These are phyloP conservation scores for Mesorhabditis spiculigera DNA, from an alignment of 2,888 invertebrate genomes.

Conservation along the genomic window DNA sequence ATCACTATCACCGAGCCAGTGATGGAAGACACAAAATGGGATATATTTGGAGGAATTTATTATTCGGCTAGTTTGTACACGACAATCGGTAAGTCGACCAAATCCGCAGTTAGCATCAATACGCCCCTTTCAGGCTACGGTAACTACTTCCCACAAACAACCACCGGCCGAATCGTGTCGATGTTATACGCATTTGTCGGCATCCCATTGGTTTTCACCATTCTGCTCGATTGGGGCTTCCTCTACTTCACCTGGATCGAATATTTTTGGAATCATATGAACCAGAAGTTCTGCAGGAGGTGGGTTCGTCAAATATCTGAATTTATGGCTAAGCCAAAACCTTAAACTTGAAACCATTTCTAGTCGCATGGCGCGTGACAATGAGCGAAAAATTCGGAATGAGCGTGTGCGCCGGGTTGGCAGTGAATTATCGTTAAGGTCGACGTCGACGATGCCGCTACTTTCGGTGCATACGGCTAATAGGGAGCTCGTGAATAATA, in stretches of 20 bases:
- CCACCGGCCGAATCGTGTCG: slow-evolving; percentile 39
- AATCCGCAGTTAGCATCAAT: neutral
- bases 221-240: slow-evolving; percentile 46
- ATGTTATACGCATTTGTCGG: slow-evolving; percentile 45
- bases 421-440: slow-evolving; percentile 33
- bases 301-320: slow-evolving; percentile 12
- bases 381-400: neutral
- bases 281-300: slow-evolving; percentile 40
- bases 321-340: neutral
- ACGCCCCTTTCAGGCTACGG: slow-evolving; percentile 35
- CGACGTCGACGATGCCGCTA: slow-evolving; percentile 30
- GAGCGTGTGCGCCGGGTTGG: slow-evolving; percentile 34
- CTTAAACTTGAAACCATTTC: neutral
- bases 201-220: slow-evolving; percentile 42
- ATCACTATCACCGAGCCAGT: slow-evolving; percentile 25
- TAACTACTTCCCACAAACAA: slow-evolving; percentile 38
- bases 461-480: slow-evolving; percentile 26
- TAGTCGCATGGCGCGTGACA: neutral
- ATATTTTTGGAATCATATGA: slow-evolving; percentile 41
- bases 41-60: slow-evolving; percentile 45
- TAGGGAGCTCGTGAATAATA: slow-evolving; percentile 17
- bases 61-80: slow-evolving; percentile 47
- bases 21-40: slow-evolving; percentile 39
- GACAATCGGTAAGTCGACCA: slow-evolving; percentile 38
- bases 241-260: slow-evolving; percentile 46